phyloP scores from a whole-genome alignment of 2,797 vertebrate species.

The Danionella dracula region DNA sequence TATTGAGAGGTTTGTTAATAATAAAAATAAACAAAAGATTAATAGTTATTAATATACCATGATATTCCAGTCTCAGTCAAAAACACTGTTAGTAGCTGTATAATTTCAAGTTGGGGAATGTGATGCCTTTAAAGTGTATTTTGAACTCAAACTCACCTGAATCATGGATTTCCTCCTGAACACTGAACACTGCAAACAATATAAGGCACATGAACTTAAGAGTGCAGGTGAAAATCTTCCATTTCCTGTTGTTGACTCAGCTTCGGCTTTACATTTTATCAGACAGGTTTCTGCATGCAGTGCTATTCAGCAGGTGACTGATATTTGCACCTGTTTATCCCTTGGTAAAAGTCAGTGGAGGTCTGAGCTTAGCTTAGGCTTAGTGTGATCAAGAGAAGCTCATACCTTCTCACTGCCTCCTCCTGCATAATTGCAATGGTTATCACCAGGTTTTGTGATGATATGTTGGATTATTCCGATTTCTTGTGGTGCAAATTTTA shows the following conservation, averaged over 20 bases:
- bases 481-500: background rate
- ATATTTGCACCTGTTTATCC: background rate
- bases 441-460: constrained; percentile 4
- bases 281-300: constrained; percentile 13
- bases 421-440: background rate
- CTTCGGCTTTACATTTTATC: background rate
- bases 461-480: constrained; percentile 7
- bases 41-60: too few relatives aligned
- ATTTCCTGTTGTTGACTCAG: background rate
- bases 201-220: background rate
- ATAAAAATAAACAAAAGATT: too few relatives aligned
- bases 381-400: constrained; percentile 3
- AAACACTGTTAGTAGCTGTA: too few relatives aligned
- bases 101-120: too few relatives aligned
- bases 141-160: too few relatives aligned
- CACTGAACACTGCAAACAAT: background rate
- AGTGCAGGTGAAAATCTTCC: background rate
- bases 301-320: constrained; percentile 15
- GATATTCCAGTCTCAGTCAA: too few relatives aligned
- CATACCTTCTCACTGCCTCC: background rate
- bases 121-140: too few relatives aligned
- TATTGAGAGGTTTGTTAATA: too few relatives aligned
- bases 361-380: background rate
- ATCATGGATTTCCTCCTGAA: background rate
- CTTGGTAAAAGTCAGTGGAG: background rate